phyloP scores from a whole-genome alignment of 37 sponge, comb jelly and placozoan genomes.

The Diacarnus erythraeanus region DNA sequence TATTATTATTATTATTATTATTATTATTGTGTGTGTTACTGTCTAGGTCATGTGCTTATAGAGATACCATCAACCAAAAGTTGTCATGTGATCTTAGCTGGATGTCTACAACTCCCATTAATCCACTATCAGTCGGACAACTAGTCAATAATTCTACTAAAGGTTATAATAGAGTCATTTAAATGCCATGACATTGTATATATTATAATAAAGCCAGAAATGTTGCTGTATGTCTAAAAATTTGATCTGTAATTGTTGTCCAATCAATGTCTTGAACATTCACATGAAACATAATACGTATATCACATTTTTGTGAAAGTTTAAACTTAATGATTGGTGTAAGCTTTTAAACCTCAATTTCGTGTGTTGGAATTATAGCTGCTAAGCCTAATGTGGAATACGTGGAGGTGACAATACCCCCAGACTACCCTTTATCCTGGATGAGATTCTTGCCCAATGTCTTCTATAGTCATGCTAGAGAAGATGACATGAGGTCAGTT shows the following conservation, averaged over 20 bases:
- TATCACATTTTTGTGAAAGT: no score
- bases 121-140: slow-evolving; percentile 81
- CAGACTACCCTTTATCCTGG: slow-evolving; percentile 6
- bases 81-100: slow-evolving; percentile 72
- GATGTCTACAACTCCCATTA: slow-evolving; percentile 50
- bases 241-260: no score
- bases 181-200: no score
- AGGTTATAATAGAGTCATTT: no score
- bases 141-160: slow-evolving; percentile 72
- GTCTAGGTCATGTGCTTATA: slow-evolving; percentile 73
- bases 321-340: no score
- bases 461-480: slow-evolving; percentile 11
- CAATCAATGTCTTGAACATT: no score
- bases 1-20: neutral
- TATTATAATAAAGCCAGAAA: no score
- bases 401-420: slow-evolving; percentile 37
- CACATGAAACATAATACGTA: no score
- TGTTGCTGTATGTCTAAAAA: no score
- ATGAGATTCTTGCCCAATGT: slow-evolving; percentile 45
- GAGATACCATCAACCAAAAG: slow-evolving; percentile 52
- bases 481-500: neutral
- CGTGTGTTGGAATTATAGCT: no score
- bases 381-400: slow-evolving; percentile 66
- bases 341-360: no score
- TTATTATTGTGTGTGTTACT: neutral